Conservation (phyloP, 1,140 invertebrate species). For the Caenorhabditis remanei region DNA sequence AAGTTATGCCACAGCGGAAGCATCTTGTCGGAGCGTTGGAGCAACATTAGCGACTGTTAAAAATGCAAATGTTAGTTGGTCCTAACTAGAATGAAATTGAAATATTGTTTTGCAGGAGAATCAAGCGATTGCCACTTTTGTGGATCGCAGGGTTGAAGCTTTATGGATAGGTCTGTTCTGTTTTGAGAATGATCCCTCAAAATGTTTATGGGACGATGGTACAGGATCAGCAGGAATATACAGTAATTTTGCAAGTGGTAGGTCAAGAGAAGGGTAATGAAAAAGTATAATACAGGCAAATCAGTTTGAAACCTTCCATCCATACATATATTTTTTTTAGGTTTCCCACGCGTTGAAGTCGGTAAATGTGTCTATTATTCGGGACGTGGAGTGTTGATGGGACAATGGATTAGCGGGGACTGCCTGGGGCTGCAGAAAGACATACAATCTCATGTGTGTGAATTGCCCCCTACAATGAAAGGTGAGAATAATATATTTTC, state of each 20-base stretch:
- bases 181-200: neutral
- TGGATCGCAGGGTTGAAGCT: neutral
- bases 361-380: slow-evolving; percentile 34
- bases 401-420: slow-evolving; percentile 7
- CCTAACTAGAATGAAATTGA: neutral
- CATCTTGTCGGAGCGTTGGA: neutral
- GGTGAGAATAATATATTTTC: neutral
- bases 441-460: neutral
- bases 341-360: neutral
- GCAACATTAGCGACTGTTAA: neutral
- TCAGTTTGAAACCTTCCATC: neutral
- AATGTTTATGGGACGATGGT: neutral
- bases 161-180: slow-evolving; percentile 13
- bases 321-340: neutral
- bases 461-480: neutral
- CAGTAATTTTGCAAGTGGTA: slow-evolving; percentile 3
- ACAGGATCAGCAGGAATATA: neutral
- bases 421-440: neutral
- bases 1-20: neutral
- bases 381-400: neutral
- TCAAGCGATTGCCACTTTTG: neutral
- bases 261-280: neutral
- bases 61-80: neutral
- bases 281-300: too few relatives aligned
- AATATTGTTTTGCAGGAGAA: neutral